A percentile compares a stretch with the other conserved stretches of the same genome.
These are phyloP conservation scores for Parazoanthus darwini DNA, from an alignment of 92 coral and sea anemone species.

Conservation along the genomic window DNA sequence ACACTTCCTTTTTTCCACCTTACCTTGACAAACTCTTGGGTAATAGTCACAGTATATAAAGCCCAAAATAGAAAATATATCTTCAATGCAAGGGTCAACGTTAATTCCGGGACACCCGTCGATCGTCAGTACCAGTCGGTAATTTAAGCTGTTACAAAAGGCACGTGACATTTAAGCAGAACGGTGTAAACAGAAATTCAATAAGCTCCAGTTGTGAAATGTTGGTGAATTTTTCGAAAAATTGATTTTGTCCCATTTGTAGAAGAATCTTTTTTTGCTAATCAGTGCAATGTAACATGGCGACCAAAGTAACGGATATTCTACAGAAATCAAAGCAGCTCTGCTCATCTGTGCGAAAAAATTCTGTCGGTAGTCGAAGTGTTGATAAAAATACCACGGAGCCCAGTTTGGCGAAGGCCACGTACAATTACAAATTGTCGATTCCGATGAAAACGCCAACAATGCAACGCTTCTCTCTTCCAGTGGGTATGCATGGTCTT, in stretches of 20 bases:
- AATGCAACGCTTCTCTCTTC: neutral
- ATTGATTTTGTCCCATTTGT: neutral
- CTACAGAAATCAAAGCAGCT: conserved; percentile 27
- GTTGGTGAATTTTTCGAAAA: neutral
- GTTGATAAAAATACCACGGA: neutral
- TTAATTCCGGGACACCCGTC: neutral
- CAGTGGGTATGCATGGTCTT: conserved; percentile 22
- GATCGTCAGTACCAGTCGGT: neutral
- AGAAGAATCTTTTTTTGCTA: neutral
- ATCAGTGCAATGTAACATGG: neutral
- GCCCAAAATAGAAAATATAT: too few relatives aligned
- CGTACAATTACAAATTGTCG: too few relatives aligned
- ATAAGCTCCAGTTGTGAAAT: neutral
- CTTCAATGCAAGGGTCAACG: neutral
- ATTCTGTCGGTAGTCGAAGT: neutral
- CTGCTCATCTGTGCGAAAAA: conserved; percentile 11
- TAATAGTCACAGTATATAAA: too few relatives aligned
- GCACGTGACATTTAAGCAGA: neutral
- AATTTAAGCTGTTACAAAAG: neutral
- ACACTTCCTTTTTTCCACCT: neutral
- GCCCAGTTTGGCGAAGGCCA: neutral
- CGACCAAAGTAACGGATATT: conserved; percentile 36
- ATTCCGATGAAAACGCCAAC: neutral
- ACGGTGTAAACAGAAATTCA: neutral
- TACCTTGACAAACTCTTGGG: neutral